Evolutionary conservation across 2,797 vertebrate species (phyloP), one percentile per base, ranked within the genome.

Genomic region (Scyliorhinus canicula): DNA sequence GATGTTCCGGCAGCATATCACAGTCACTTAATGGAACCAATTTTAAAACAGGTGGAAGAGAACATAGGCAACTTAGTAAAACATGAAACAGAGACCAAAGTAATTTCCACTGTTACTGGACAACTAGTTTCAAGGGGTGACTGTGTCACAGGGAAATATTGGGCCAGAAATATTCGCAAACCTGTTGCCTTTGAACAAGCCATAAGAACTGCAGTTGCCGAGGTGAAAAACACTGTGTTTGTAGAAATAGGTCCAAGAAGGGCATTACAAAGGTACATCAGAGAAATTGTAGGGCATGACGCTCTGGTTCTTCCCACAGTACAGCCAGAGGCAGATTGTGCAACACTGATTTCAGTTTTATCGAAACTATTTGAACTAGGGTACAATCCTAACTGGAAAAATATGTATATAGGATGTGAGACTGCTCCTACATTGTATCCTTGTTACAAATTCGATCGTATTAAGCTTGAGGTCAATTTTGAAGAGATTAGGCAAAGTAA

Each of bases 101-200:
- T 99, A 50, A 97, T 98, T 96, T 99, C 98, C 28, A 98, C 98
- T 0, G 97, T 98, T 95, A 98, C 98, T 0, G 98, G 98, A 47
- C 35, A 95, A 7, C 95, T 94, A 71, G 96, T 65, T 96, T 96
- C 96, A 88, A 95, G 96, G 93, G 96, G 95, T 19, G 98, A 98
- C 96, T 98, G 98, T 96, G 95, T 84, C 93, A 97, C 96, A 19
- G 98, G 98, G 28, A 96, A 95, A 79, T 99, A 99, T 95, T 98
- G 97, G 98, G 97, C 97, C 40, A 98, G 86, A 94, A 98, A 98
- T 95, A 96, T 98, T 95, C 95, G 98, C 82, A 96, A 98, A 77
- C 97, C 98, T 5, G 98, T 98, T 96, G 97, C 96, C 95, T 98
- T 99, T 96, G 96, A 97, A 86, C 95, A 96, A 96, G 97, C 98